Evolutionary conservation across 2,113 vertebrate genomes (phyloP).

Genomic region (Ochotona princeps): DNA sequence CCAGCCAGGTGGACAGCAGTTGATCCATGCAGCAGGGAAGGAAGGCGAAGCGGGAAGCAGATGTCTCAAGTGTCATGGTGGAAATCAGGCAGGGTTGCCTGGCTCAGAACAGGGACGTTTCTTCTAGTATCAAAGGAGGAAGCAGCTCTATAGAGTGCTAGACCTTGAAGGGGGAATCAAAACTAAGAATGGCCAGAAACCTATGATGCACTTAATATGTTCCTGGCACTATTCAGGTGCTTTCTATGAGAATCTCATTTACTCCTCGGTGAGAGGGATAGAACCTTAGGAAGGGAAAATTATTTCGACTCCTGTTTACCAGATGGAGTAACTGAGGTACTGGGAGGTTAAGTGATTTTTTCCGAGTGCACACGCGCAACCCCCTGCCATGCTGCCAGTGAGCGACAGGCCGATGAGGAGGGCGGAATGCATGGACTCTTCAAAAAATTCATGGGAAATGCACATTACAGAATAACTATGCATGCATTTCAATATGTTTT

Average conservation of each 20-base stretch:
- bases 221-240: conserved; percentile 35
- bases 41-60: conserved; percentile 30
- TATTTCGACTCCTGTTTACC: conserved; percentile 31
- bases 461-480: too few relatives aligned
- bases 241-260: conserved; percentile 44
- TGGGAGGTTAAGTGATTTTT: not conserved
- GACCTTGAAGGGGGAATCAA: conserved; percentile 34
- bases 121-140: conserved; percentile 32
- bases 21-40: conserved; percentile 13
- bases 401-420: not conserved
- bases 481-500: too few relatives aligned
- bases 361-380: not conserved
- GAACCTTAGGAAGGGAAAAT: not conserved
- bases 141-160: conserved; percentile 23
- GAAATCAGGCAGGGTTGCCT: conserved; percentile 35
- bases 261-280: conserved; percentile 31
- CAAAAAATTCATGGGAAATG: too few relatives aligned
- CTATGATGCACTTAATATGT: conserved; percentile 7
- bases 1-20: not conserved
- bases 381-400: not conserved
- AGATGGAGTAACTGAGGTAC: conserved; percentile 25
- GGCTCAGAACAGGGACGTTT: conserved; percentile 51
- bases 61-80: conserved; percentile 48
- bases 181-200: conserved; percentile 7
- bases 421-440: not conserved